Evolutionary conservation across 2,113 vertebrate genomes (phyloP).

Genomic region (Nothocercus nigrocapillus): DNA sequence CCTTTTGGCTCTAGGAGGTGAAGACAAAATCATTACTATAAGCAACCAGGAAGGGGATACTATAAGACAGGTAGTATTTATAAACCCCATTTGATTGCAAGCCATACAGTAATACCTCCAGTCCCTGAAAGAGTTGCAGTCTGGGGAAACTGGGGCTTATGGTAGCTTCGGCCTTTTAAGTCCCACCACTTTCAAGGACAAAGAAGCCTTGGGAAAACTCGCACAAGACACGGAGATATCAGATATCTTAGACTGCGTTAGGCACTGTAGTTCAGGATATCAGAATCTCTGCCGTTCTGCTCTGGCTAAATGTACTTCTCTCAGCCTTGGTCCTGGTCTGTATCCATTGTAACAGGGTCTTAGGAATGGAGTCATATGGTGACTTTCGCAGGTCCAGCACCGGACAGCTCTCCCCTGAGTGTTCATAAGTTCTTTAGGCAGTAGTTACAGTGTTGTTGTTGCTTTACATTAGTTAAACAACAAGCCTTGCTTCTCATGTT

Average conservation of each 20-base stretch:
- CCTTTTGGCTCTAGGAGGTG: constrained; percentile 92
- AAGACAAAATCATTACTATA: constrained; percentile 92
- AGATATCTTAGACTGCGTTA: not conserved
- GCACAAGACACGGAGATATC: not conserved
- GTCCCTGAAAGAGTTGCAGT: not conserved
- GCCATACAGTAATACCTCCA: not conserved
- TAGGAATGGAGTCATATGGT: not conserved
- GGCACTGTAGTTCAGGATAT: rapidly evolving
- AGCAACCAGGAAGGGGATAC: constrained; percentile 98
- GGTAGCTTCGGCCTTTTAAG: not conserved
- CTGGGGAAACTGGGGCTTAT: not conserved
- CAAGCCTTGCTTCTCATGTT: not conserved
- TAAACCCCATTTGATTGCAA: not conserved
- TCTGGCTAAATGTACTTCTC: not conserved
- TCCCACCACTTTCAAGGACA: not conserved
- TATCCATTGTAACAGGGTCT: not conserved
- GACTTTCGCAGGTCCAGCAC: not conserved
- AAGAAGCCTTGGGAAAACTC: not conserved
- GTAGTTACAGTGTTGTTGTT: not conserved
- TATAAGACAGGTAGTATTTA: constrained; percentile 86
- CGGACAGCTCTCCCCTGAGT: not conserved
- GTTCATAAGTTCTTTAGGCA: not conserved
- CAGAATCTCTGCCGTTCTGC: not conserved
- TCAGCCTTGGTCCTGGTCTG: not conserved
- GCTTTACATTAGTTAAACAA: not conserved